Conservation (phyloP, 1,140 invertebrate species). For the Kradibia gibbosae region DNA sequence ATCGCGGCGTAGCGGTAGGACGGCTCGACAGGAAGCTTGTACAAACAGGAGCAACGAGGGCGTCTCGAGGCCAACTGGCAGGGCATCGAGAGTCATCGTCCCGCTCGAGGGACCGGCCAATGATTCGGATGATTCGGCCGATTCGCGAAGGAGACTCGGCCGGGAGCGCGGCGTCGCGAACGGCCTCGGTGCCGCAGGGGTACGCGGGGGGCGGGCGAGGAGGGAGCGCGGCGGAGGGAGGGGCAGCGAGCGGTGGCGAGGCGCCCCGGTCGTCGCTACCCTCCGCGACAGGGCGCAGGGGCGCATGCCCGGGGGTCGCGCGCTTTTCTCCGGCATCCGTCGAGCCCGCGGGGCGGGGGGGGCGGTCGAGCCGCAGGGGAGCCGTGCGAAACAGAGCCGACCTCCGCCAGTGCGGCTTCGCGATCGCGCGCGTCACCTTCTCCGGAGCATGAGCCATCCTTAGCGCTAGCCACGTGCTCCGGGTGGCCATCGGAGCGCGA, state of each 20-base stretch:
- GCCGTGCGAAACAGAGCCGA: conserved; percentile 51
- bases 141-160: background rate
- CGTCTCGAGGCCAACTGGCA: too few species aligned
- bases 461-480: background rate
- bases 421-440: conserved; percentile 47
- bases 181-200: too few species aligned
- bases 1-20: too few species aligned
- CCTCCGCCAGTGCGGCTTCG: conserved; percentile 62
- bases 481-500: too few species aligned
- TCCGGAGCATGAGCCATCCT: background rate
- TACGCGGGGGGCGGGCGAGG: background rate
- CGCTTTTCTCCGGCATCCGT: conserved; percentile 24
- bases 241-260: background rate
- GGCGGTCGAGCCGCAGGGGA: background rate
- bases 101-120: background rate
- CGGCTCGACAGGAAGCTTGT: too few species aligned
- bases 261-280: background rate
- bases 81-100: background rate
- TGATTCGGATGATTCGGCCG: background rate
- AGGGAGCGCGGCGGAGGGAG: background rate
- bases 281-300: background rate
- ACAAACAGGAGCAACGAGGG: too few species aligned
- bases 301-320: conserved; percentile 54
- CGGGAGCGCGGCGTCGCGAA: background rate
- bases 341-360: background rate